phyloP scores from a whole-genome alignment of 2,113 vertebrate genomes.

The Phocoena phocoena region DNA sequence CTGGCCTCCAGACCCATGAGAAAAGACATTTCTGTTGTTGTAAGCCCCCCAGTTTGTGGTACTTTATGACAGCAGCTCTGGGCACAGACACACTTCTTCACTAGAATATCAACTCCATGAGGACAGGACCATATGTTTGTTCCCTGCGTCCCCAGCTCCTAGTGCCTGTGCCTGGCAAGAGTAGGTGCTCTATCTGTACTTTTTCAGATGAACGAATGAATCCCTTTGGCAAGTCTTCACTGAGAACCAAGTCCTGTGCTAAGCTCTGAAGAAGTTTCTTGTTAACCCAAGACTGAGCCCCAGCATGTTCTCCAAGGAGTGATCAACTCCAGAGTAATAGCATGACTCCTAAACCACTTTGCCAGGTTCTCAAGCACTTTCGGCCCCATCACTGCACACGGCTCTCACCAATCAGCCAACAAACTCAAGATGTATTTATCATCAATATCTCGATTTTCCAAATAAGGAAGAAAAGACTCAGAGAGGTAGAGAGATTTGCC shows the following conservation, averaged over 20 bases:
- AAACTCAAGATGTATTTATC: fast-evolving
- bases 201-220: not conserved
- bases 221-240: not conserved
- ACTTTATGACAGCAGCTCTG: fast-evolving
- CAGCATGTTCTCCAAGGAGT: not conserved
- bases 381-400: fast-evolving
- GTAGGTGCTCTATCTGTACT: too few relatives aligned
- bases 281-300: not conserved
- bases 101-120: not conserved
- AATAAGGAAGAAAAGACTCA: not conserved
- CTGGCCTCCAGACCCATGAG: not conserved
- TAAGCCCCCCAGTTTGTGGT: not conserved
- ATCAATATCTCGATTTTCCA: fast-evolving
- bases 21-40: not conserved
- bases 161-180: not conserved
- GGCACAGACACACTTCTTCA: too few relatives aligned
- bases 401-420: not conserved
- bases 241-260: not conserved
- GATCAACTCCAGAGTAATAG: not conserved
- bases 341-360: not conserved
- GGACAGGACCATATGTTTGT: not conserved
- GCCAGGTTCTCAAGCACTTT: not conserved
- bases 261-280: not conserved
- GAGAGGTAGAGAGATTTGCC: not conserved
- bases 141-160: too few relatives aligned